Percentiles rank a stretch among this genome's conserved stretches.
Conservation (phyloP, 2,113 vertebrate genomes). For the Psephotus haematonotus region DNA sequence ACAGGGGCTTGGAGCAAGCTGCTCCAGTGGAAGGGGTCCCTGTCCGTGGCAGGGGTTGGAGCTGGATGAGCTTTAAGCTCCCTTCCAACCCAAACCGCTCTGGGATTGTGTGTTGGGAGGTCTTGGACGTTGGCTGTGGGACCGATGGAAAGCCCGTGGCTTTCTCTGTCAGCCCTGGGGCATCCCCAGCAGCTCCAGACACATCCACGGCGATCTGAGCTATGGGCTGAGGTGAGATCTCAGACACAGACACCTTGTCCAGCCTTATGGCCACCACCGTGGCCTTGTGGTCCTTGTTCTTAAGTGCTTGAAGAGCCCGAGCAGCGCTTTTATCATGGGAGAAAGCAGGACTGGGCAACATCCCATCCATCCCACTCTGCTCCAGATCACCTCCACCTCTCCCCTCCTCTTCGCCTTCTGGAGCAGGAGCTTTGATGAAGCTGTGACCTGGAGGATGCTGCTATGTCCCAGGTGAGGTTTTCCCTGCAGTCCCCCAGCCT, state of each 20-base stretch:
- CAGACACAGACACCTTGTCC: background rate
- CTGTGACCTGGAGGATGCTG: background rate
- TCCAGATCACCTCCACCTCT: background rate
- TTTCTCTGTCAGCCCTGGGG: background rate
- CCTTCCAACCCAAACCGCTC: background rate
- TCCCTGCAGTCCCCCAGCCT: background rate
- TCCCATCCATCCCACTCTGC: accelerated
- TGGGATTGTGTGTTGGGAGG: background rate
- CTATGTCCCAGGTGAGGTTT: too few species aligned
- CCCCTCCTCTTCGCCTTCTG: background rate
- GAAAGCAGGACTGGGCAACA: background rate
- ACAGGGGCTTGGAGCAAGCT: too few species aligned
- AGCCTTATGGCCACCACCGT: background rate
- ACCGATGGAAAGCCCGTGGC: accelerated
- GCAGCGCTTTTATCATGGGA: background rate
- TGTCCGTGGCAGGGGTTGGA: background rate
- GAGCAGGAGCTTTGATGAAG: accelerated
- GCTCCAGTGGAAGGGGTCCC: background rate
- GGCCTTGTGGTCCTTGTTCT: background rate
- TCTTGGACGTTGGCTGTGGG: background rate
- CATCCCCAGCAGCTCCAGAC: background rate
- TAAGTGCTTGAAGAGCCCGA: background rate
- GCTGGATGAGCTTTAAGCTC: background rate
- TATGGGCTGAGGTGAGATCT: background rate
- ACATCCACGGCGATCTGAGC: background rate